phyloP scores from a whole-genome alignment of 1,140 invertebrate species.

The Oryctes rhinoceros region DNA sequence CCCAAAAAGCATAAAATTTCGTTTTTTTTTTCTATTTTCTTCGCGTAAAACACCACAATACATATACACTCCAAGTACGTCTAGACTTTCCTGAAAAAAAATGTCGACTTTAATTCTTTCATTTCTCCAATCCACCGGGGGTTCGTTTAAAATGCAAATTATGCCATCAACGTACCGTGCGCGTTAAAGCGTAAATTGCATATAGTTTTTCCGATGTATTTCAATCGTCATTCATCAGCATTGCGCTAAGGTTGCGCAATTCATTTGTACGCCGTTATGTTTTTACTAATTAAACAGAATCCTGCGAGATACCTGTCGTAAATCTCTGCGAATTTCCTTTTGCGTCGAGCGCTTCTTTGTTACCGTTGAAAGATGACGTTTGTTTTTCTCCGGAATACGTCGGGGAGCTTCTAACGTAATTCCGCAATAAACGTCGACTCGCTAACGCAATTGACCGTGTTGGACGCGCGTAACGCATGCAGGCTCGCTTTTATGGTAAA shows the following conservation, averaged over 20 bases:
- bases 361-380: conserved; percentile 24
- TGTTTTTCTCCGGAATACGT: conserved; percentile 19
- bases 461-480: conserved; percentile 3
- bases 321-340: background rate
- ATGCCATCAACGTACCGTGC: background rate
- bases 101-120: too few relatives aligned
- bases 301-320: background rate
- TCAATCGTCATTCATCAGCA: conserved; percentile 18
- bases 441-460: conserved; percentile 10
- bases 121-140: too few relatives aligned
- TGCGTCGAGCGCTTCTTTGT: background rate
- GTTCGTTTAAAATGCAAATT: conserved; percentile 13
- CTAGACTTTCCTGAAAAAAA: too few relatives aligned
- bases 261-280: background rate
- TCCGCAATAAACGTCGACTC: conserved; percentile 8
- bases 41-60: too few relatives aligned
- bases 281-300: conserved; percentile 27
- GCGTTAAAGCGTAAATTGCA: background rate
- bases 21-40: too few relatives aligned
- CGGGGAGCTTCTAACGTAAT: background rate
- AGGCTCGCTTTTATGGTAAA: conserved; percentile 3
- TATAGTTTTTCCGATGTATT: background rate
- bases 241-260: background rate
- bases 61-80: too few relatives aligned
- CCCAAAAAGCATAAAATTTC: too few relatives aligned